Evolutionary conservation across 2,888 invertebrate species (phyloP).

Genomic region (Pemphredon lugubris): DNA sequence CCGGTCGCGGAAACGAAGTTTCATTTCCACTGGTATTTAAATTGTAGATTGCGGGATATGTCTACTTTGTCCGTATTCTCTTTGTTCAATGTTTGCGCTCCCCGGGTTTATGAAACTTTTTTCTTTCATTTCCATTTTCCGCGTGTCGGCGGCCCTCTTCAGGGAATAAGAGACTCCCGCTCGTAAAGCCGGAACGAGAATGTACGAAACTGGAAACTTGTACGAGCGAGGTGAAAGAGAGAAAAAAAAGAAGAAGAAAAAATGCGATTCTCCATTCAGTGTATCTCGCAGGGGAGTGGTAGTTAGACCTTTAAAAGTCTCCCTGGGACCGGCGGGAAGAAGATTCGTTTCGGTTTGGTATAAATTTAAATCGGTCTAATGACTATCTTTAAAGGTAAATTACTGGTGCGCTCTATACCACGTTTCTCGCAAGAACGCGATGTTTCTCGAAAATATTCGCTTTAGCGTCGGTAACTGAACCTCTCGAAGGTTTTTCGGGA

Average conservation of each 20-base stretch:
- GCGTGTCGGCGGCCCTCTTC: background rate
- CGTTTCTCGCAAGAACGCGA: too few species aligned
- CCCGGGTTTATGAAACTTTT: background rate
- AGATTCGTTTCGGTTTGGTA: too few species aligned
- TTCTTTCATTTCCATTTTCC: slow-evolving; percentile 2
- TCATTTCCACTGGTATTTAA: background rate
- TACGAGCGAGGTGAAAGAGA: background rate
- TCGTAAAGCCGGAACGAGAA: background rate
- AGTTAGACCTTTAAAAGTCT: background rate
- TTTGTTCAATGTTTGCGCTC: background rate
- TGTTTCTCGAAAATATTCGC: too few species aligned
- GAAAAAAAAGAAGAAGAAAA: background rate
- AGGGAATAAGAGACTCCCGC: background rate
- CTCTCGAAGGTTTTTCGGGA: too few species aligned
- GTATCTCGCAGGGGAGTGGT: background rate
- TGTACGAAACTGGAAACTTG: background rate
- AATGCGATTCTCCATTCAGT: background rate
- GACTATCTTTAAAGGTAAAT: too few species aligned
- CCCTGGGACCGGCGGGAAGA: too few species aligned
- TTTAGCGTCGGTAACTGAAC: too few species aligned
- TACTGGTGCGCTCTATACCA: too few species aligned
- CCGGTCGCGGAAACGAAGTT: background rate
- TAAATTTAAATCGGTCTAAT: too few species aligned
- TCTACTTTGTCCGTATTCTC: background rate
- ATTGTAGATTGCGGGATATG: background rate